A percentile compares a stretch with the other conserved stretches of the same genome.
These are phyloP conservation scores for Myrmecophaga tridactyla DNA, from an alignment of 2,113 vertebrate species.

Conservation along the genomic window DNA sequence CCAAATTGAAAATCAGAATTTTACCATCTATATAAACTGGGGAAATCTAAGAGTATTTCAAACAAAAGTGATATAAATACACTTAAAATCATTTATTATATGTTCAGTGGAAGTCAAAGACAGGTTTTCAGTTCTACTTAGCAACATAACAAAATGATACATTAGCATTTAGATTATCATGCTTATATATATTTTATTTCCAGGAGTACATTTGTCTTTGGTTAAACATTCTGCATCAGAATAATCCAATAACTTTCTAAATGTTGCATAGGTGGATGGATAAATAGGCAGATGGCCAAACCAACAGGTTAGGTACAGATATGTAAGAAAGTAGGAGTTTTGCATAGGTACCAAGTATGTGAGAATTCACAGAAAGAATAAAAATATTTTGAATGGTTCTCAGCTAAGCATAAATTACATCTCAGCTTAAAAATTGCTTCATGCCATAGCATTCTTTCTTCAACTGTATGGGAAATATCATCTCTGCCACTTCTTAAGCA, in stretches of 20 bases:
- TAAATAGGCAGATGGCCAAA: neutral
- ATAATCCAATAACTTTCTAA: neutral
- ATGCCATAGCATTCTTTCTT: constrained; percentile 56
- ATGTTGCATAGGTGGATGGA: neutral
- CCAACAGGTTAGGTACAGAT: neutral
- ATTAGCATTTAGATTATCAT: neutral
- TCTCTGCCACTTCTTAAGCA: constrained; percentile 62
- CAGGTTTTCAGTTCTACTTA: neutral
- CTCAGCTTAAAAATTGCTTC: constrained; percentile 65
- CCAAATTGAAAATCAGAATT: neutral
- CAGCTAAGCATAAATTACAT: constrained; percentile 25
- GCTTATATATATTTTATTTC: neutral
- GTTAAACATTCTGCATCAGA: neutral
- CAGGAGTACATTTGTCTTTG: neutral
- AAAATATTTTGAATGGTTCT: constrained; percentile 5
- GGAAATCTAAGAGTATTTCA: neutral
- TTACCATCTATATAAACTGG: neutral
- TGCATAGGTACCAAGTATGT: neutral
- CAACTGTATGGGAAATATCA: constrained; percentile 55
- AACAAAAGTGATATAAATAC: neutral
- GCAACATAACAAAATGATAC: neutral
- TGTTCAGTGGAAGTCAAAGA: neutral
- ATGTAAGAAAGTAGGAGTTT: neutral
- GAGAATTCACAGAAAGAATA: constrained; percentile 1
- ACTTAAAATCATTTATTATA: neutral